Evolutionary conservation across 1,140 invertebrate species (phyloP), one percentile per base, ranked within the genome.

Genomic region (Linepithema humile): DNA sequence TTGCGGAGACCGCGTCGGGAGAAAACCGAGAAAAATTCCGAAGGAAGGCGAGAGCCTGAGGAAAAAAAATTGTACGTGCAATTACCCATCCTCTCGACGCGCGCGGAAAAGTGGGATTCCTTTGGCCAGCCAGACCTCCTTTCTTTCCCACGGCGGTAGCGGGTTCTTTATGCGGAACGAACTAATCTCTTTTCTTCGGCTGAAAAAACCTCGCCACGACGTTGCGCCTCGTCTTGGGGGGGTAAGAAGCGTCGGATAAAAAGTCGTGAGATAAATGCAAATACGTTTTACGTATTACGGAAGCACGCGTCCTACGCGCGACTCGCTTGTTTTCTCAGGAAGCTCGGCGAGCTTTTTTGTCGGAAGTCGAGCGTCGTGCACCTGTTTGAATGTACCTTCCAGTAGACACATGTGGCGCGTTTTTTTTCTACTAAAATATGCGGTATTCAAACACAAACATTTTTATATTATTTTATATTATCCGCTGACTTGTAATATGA

Each of bases 351-450:
- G 40, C 48, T 87, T 87, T 87, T 87, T 67, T 64, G 59, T 45
- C 35, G 73, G 85, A 65, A 57, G 86, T 87, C 85, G 75, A 87
- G 86, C 86, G 83, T 69, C 70, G 59, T 88, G 60, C 86, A 88
- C 86, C 85, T 88, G 86, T 88, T 88, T 88, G 86, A 88, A 88
- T 88, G 86, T 75, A 70, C 82, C 69, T 60, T 59, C 29, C 64
- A 53, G 26, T 35, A 38, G 43, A 74, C 38, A 57, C 38, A 5
- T 32, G 5, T 26, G 20, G 45, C 48, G 50, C n/a, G 53, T 62
- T 43, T 50, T 50, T 69, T 86, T 70, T 80, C 73, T 62, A 35
- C 26, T 10, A 38, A 53, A 43, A 53, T 38, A 70, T 1, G 29
- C 50, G 40, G 29, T 65, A 45, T 20, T 65, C 50, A 2, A n/a